Evolutionary conservation across 2,113 vertebrate species (phyloP), one percentile per base, ranked within the genome.

Genomic region (Tylochromis polylepis): DNA sequence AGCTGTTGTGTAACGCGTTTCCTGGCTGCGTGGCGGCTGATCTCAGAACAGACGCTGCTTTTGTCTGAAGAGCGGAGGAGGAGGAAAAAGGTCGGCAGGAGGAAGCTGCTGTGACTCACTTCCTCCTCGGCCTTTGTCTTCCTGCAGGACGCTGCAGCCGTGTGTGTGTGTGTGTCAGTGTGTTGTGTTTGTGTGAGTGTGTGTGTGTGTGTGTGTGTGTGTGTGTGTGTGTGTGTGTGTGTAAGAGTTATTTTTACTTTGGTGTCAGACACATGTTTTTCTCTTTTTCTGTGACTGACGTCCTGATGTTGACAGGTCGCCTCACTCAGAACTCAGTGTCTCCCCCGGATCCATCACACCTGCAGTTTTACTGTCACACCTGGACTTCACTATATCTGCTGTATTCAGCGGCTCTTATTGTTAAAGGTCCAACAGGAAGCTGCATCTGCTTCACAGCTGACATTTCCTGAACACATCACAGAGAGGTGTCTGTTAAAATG

Each of bases 21-120:
- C 24, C 43, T 75, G 43, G 22, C 83, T 31, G 43, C 15, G 18
- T 81, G 67, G 36, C 5, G 75, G 58, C 24, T 43, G 77, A 70
- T 80, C 78, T 36, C 34, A 34, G 81, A 89, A 78, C 88, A 90
- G 82, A 65, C 43, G 78, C 57, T 29, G 36, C n/a, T 77, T 49
- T 57, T 57, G 77, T 58, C 79, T 90, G 70, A 29, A 27, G 27
- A 85, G 43, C 83, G 86, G 11, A 86, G 80, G 87, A 85, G 82
- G 85, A 88, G 82, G 88, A 87, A 82, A 83, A 78, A 89, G 51
- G 75, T 84, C 58, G 55, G 57, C 56, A 34, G 53, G 81, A 90
- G 90, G 92, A 93, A 91, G 89, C 80, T 53, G 75, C 85, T 53
- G 70, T 93, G 90, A 93, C 84, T 93, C 90, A 93, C 85, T 92